Evolutionary conservation across 2,888 invertebrate genomes (phyloP), one percentile per base, ranked within the genome.

Genomic region (Anodontia alba): DNA sequence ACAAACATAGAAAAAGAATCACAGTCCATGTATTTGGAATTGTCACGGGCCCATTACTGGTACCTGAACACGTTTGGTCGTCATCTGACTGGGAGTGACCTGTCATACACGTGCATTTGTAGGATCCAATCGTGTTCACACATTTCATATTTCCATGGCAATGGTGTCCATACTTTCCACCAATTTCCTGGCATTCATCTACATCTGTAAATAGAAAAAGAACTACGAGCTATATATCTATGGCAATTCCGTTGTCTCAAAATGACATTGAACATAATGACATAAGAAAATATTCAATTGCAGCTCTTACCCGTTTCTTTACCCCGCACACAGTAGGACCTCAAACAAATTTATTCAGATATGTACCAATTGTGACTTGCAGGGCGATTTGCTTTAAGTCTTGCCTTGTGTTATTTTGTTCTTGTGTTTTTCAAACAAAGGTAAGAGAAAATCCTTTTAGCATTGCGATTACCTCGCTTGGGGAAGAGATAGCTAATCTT

Each of bases 81-180:
- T 83, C 87, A 73, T 90, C 88, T 69, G 86, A 76, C n/a, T 87
- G 86, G 70, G 78, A 96, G 95, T 97, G 97, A 8, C 98, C 98
- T 31, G 96, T 96, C 90, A 97, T 95, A 95, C 98, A 98, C 95
- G 97, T 96, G 95, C 98, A 98, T 86, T 96, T 96, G 95, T 98
- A 98, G 86, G 97, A 96, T 80, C 98, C 98, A 76, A 96, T 95
- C 62, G 96, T 96, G 95, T 98, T 98, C 87, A 97, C 96, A 94
- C 98, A 98, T 86, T 96, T 96, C 76, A 97, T 97, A 95, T 97
- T 97, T 87, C 96, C 96, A 94, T 97, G 96, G 94, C 98, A 98
- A 95, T 98, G 97, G 95, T 98, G 97, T 29, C 97, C 92, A 76
- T 83, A 73, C 49, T 87, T 87, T 20, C 92, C 92, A 20, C 92